Conservation (phyloP, 2,113 vertebrate genomes). For the Perca flavescens region DNA sequence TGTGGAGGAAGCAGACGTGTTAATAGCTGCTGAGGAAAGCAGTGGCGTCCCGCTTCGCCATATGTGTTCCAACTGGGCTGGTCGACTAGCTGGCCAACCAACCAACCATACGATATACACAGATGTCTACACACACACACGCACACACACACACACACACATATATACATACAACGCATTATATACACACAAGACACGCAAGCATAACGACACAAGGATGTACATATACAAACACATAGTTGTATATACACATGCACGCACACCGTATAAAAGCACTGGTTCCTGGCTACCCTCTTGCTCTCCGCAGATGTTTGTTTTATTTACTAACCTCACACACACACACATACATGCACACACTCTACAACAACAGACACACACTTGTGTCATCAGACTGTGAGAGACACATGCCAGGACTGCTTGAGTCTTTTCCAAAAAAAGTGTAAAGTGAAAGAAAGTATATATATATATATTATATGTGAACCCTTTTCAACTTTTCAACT, state of each 20-base stretch:
- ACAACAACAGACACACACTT: conserved; percentile 31
- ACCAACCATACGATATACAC: conserved; percentile 15
- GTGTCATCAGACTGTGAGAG: conserved; percentile 26
- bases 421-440: conserved; percentile 29
- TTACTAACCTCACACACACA: conserved; percentile 14
- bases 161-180: not conserved
- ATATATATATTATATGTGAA: conserved; percentile 17
- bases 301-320: conserved; percentile 57
- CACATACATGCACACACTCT: not conserved
- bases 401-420: conserved; percentile 27
- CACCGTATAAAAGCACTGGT: not conserved
- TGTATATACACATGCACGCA: not conserved
- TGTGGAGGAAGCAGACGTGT: conserved; percentile 61
- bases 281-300: conserved; percentile 38
- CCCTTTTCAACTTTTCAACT: conserved; percentile 62
- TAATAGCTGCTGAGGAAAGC: conserved; percentile 64
- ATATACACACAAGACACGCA: not conserved
- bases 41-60: conserved; percentile 25
- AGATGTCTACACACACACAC: conserved; percentile 4
- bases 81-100: conserved; percentile 17
- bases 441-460: conserved; percentile 8
- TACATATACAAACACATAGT: not conserved
- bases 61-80: conserved; percentile 41
- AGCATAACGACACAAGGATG: not conserved
- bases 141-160: not conserved